These are phyloP conservation scores for Pagetopsis macropterus DNA, from an alignment of 2,797 vertebrate genomes.

Conservation along the genomic window DNA sequence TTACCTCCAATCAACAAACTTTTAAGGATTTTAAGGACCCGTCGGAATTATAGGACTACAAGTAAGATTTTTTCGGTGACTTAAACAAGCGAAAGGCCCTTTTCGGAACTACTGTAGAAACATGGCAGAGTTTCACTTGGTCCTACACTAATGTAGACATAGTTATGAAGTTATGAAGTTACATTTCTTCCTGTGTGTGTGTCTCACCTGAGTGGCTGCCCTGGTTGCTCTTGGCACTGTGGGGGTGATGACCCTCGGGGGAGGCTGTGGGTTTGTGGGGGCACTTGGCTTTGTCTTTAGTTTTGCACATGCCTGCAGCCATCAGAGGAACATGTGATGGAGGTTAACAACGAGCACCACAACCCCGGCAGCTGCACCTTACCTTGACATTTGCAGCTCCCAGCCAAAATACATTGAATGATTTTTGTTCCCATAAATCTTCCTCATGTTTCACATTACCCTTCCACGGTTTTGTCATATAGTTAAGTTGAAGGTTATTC, in stretches of 20 bases:
- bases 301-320: slow-evolving; percentile 52
- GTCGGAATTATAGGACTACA: too few species aligned
- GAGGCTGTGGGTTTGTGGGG: slow-evolving; percentile 37
- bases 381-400: not conserved
- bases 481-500: too few species aligned
- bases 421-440: slow-evolving; percentile 3
- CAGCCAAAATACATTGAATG: not conserved
- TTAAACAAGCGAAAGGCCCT: too few species aligned
- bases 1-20: too few species aligned
- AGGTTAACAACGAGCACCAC: not conserved
- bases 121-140: too few species aligned
- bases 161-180: too few species aligned
- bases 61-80: too few species aligned
- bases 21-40: too few species aligned
- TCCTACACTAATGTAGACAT: too few species aligned
- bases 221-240: slow-evolving; percentile 63
- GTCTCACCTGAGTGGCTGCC: slow-evolving; percentile 71
- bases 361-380: not conserved
- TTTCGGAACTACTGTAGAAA: too few species aligned
- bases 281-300: slow-evolving; percentile 57
- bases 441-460: not conserved
- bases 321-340: not conserved
- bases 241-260: slow-evolving; percentile 39
- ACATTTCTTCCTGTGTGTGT: too few species aligned
- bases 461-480: not conserved